phyloP scores from a whole-genome alignment of 2,888 invertebrate genomes.

The Drosophila flavopinicola region DNA sequence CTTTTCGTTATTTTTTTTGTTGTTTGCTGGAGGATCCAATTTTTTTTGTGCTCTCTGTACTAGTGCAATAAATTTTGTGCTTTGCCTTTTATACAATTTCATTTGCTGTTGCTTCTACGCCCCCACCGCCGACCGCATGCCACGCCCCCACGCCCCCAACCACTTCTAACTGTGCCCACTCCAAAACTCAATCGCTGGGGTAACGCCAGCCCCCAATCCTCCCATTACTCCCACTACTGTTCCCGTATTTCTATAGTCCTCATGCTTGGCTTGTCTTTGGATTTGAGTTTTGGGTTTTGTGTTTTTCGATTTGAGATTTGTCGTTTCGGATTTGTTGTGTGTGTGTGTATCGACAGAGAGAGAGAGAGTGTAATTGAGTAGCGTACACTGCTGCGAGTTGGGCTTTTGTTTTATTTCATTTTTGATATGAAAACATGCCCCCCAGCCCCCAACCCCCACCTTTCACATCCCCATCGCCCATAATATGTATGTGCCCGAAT shows the following conservation, averaged over 20 bases:
- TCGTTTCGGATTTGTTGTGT: slow-evolving; percentile 55
- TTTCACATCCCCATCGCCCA: neutral
- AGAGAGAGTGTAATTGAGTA: slow-evolving; percentile 78
- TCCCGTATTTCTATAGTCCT: slow-evolving; percentile 42
- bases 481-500: slow-evolving; percentile 55
- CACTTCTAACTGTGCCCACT: slow-evolving; percentile 11
- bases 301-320: slow-evolving; percentile 76
- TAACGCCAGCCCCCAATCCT: neutral
- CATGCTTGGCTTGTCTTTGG: slow-evolving; percentile 76
- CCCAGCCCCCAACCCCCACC: neutral
- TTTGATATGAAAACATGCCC: slow-evolving; percentile 74
- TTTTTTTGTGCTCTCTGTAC: slow-evolving; percentile 54
- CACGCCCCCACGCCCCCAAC: neutral
- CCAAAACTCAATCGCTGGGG: slow-evolving; percentile 32
- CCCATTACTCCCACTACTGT: neutral
- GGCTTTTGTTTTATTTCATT: slow-evolving; percentile 78
- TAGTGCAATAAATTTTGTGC: slow-evolving; percentile 72
- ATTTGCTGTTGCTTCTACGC: slow-evolving; percentile 50
- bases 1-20: slow-evolving; percentile 13
- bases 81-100: slow-evolving; percentile 79
- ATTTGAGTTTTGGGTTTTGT: slow-evolving; percentile 77
- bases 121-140: slow-evolving; percentile 5
- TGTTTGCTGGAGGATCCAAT: slow-evolving; percentile 41
- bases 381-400: slow-evolving; percentile 65
- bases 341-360: slow-evolving; percentile 30